Percentiles rank a stretch among this genome's conserved stretches.
Evolutionary conservation across 2,797 vertebrate genomes (phyloP).

Genomic region (Falco columbarius): DNA sequence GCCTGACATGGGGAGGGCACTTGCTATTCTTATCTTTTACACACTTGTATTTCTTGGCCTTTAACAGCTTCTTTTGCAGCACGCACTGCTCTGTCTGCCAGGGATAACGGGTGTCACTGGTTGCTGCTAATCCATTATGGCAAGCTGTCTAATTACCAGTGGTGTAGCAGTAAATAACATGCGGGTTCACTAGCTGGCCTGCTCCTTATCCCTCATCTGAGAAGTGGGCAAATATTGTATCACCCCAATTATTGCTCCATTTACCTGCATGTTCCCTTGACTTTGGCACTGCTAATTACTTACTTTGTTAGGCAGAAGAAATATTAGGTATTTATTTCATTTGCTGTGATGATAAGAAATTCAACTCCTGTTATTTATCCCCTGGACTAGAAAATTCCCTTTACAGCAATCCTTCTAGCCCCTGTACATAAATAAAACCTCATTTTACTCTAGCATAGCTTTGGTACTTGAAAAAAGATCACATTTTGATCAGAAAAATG

Average conservation of each 20-base stretch:
- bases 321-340: slow-evolving; percentile 72
- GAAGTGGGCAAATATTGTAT: slow-evolving; percentile 62
- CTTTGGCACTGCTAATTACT: slow-evolving; percentile 65
- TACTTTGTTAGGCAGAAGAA: slow-evolving; percentile 54
- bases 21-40: slow-evolving; percentile 66
- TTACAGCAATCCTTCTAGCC: not conserved
- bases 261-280: slow-evolving; percentile 53
- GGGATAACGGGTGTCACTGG: slow-evolving; percentile 65
- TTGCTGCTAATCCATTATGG: slow-evolving; percentile 67
- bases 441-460: not conserved
- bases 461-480: not conserved
- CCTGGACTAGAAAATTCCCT: slow-evolving; percentile 21
- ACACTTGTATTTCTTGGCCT: slow-evolving; percentile 66
- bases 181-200: slow-evolving; percentile 18
- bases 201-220: slow-evolving; percentile 67
- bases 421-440: not conserved
- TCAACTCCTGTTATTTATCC: slow-evolving; percentile 42
- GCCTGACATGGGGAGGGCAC: slow-evolving; percentile 51
- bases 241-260: slow-evolving; percentile 69
- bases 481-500: not conserved
- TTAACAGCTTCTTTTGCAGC: slow-evolving; percentile 36
- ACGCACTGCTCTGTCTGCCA: slow-evolving; percentile 42
- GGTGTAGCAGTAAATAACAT: slow-evolving; percentile 61
- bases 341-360: slow-evolving; percentile 68
- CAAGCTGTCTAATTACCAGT: slow-evolving; percentile 56